phyloP scores from a whole-genome alignment of 2,888 invertebrate genomes.

The Tinea semifulvella region DNA sequence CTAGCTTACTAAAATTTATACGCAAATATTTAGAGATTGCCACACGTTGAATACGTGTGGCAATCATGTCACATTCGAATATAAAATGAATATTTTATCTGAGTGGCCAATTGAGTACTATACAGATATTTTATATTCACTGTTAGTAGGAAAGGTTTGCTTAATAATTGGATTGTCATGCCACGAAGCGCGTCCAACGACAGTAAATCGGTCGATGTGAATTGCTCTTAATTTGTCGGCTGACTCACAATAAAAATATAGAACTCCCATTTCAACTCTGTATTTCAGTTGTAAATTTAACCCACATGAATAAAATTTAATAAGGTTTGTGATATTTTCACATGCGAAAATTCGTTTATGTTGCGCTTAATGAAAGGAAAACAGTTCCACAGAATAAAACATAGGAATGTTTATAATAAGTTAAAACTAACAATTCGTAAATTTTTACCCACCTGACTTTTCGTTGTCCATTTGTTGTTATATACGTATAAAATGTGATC shows the following conservation, averaged over 20 bases:
- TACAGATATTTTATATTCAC: conserved; percentile 55
- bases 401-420: too few species aligned
- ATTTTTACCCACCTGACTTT: too few species aligned
- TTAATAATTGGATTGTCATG: conserved; percentile 58
- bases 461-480: too few species aligned
- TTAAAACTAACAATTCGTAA: too few species aligned
- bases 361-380: too few species aligned
- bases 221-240: conserved; percentile 49
- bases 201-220: conserved; percentile 46
- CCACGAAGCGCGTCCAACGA: conserved; percentile 34
- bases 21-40: too few species aligned
- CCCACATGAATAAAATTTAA: conserved; percentile 2
- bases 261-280: conserved; percentile 4
- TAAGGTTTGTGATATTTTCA: neutral
- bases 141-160: conserved; percentile 54
- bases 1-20: too few species aligned
- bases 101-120: conserved; percentile 35
- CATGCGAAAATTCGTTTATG: neutral
- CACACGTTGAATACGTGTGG: conserved; percentile 25
- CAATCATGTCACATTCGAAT: conserved; percentile 41
- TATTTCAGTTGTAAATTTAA: conserved; percentile 9
- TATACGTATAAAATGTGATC: too few species aligned
- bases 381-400: too few species aligned
- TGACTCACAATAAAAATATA: conserved; percentile 34
- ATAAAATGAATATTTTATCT: conserved; percentile 57